Base-by-base conservation (phyloP, 1,140 invertebrate genomes). In the Globodera ellingtonae region DNA sequence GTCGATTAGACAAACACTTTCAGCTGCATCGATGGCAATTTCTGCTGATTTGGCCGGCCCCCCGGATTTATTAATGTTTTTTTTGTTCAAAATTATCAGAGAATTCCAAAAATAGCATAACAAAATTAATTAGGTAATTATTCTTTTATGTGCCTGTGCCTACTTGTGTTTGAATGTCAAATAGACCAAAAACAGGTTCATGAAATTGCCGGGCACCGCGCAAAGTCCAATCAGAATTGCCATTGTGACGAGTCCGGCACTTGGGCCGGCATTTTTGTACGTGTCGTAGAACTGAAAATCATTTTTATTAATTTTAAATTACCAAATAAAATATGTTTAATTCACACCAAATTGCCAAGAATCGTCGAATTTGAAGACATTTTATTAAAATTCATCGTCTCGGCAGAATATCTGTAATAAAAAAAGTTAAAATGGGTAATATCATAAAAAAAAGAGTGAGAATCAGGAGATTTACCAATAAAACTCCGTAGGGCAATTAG, bases 161-260 rank as follows among this genome's bases (percentile, higher is more conserved):
- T 35, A 79, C 79, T 67, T 80, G 46, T 78, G 73, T 75, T 66
- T 75, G 35, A 66, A 10, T 46, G 79, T 80, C 21, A 80, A 50
- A 50, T 80, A 80, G 21, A 80, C 79, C 46, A 80, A 48, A 56
- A 80, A 80, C 7, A 52, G 50, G 24, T 80, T 80, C 72, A 77
- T 67, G 21, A 66, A 69, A 50, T 78, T 72, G 6, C 79, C 79
- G 7, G 73, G 52, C 10, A 80, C 74, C 6, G 70, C 79, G n/a
- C 70, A 73, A 5, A 15, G 46, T 2, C 10, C 72, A 52, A 80
- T 80, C 10, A 80, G 56, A 18, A 80, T n/a, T 44, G 79, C 79
- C 52, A 72, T 72, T 44, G 52, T 56, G 9, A 48, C 56, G 15
- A 78, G 50, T 15, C 79, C 73, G 56, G 67, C 15, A 48, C 44